Evolutionary conservation across 2,797 vertebrate species (phyloP), one percentile per base, ranked within the genome.

Genomic region (Pachyuromys duprasi): DNA sequence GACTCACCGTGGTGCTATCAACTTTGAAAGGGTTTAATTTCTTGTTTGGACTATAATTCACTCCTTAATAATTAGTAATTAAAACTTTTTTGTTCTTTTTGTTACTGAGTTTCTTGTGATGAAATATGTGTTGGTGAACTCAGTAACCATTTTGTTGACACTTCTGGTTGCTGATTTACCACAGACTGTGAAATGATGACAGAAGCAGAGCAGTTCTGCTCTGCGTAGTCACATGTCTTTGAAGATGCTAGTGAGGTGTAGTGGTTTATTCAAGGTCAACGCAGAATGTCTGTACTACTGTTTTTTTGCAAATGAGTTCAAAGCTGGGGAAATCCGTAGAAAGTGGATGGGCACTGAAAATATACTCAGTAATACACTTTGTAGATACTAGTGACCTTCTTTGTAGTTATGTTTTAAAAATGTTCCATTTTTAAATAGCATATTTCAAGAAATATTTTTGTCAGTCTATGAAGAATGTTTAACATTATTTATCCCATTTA

Each of bases 121-220:
- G 98, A 98, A 93, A 31, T 98, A 97, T 97, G 98, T 98, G 96
- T 98, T 98, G 96, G 97, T 97, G 95, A 98, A 98, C 97, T 98
- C 97, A 98, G 98, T 98, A 98, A 97, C 96, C 96, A 98, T 98
- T 98, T 98, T 98, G 95, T 98, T 98, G 98, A 97, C 98, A 98
- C 95, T 98, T 98, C 93, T 98, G 93, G 95, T 98, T 98, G 96
- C 97, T 97, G 97, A 98, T 98, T 98, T 98, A 98, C 98, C 97
- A 98, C 98, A 98, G 98, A 97, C 97, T 97, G 96, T 98, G 98
- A 98, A 98, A 98, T 98, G 97, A 98, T 98, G 97, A 98, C 98
- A 98, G 98, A 98, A 96, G 95, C 97, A 97, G 97, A 98, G 97
- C 98, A 98, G 97, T 98, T 98, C 97, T 98, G 96, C 95, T 96